phyloP scores from a whole-genome alignment of 2,888 invertebrate species.

The Luperina nickerlii region DNA sequence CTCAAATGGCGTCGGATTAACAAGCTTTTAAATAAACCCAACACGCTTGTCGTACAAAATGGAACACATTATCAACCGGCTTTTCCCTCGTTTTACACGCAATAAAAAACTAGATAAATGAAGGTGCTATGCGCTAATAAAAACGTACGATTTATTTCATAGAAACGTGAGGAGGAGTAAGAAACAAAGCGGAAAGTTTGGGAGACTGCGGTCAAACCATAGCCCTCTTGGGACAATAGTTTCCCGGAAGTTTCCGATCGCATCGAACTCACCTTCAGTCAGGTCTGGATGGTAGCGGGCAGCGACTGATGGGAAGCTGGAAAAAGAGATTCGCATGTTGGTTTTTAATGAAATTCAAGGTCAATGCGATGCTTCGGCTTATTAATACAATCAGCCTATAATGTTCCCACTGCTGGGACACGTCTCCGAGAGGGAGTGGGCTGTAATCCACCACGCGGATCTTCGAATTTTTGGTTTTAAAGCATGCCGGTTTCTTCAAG shows the following conservation, averaged over 20 bases:
- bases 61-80: constrained; percentile 29
- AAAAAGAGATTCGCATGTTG: too few relatives aligned
- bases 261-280: constrained; percentile 49
- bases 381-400: too few relatives aligned
- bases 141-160: constrained; percentile 75
- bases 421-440: too few relatives aligned
- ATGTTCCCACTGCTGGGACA: too few relatives aligned
- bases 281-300: constrained; percentile 33
- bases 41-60: constrained; percentile 30
- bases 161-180: constrained; percentile 71
- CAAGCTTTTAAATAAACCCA: constrained; percentile 27
- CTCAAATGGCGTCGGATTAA: constrained; percentile 3
- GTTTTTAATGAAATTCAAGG: not conserved
- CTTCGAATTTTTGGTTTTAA: too few relatives aligned
- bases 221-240: constrained; percentile 80
- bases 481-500: too few relatives aligned
- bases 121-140: constrained; percentile 75
- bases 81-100: constrained; percentile 61
- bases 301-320: constrained; percentile 7
- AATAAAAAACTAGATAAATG: constrained; percentile 72
- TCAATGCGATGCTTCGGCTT: not conserved
- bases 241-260: constrained; percentile 77
- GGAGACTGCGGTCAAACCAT: constrained; percentile 85
- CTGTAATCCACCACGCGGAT: too few relatives aligned
- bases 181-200: constrained; percentile 80